Conservation (phyloP, 2,113 vertebrate species). For the Ellobius talpinus region DNA sequence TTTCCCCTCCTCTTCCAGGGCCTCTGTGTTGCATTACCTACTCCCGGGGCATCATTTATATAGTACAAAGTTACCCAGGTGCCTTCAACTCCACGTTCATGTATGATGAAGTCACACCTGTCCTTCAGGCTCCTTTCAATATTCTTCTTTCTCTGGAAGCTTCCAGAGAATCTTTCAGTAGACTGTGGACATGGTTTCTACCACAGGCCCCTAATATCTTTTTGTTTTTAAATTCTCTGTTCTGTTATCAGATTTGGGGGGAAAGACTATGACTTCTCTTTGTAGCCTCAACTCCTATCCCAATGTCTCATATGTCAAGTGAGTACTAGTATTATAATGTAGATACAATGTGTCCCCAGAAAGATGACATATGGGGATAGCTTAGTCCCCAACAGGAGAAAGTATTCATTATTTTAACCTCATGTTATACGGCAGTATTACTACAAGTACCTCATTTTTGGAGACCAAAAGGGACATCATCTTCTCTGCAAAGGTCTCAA, state of each 20-base stretch:
- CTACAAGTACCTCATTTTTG: background rate
- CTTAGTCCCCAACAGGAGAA: background rate
- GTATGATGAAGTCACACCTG: background rate
- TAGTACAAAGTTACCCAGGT: background rate
- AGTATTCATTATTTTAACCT: slow-evolving; percentile 4
- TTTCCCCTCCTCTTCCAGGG: background rate
- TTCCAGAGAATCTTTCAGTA: background rate
- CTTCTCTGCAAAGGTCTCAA: background rate
- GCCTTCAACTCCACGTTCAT: background rate
- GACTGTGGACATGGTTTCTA: background rate
- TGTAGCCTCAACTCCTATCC: background rate
- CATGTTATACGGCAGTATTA: background rate
- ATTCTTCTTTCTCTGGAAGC: background rate
- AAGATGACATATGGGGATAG: background rate
- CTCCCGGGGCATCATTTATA: background rate
- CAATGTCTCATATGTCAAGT: background rate
- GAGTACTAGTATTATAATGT: background rate
- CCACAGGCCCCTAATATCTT: background rate
- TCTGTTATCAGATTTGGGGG: background rate
- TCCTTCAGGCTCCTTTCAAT: background rate
- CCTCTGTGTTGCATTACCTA: background rate
- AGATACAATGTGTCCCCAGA: background rate
- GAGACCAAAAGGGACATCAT: background rate
- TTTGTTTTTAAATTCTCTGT: background rate
- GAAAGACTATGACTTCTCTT: background rate